These are phyloP conservation scores for Holothuria scabra DNA, from an alignment of 53 echinoderm and acorn worm genomes.

Conservation along the genomic window DNA sequence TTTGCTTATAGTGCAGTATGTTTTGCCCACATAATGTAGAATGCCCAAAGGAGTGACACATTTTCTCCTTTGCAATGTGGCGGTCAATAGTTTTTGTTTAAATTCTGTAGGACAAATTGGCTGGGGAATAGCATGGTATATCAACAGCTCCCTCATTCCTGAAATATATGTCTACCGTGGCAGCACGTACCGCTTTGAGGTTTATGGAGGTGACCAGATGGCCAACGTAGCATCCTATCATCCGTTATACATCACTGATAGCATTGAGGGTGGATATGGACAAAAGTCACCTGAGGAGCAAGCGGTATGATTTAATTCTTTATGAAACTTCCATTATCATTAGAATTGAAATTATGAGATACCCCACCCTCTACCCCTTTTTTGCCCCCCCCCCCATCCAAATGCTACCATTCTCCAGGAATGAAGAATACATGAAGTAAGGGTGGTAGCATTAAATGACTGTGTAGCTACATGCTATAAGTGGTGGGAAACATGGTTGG, in stretches of 20 bases:
- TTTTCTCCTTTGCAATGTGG: too few species aligned
- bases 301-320: constrained; percentile 50
- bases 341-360: too few species aligned
- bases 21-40: too few species aligned
- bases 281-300: constrained; percentile 53
- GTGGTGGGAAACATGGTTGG: too few species aligned
- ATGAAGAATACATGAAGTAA: too few species aligned
- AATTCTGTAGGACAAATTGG: constrained; percentile 57
- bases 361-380: too few species aligned
- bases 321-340: not conserved
- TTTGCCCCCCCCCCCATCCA: too few species aligned
- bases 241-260: constrained; percentile 91
- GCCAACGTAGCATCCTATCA: constrained; percentile 70
- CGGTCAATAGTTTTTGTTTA: not conserved
- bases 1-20: too few species aligned
- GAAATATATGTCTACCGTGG: constrained; percentile 74
- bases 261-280: constrained; percentile 70
- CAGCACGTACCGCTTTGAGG: constrained; percentile 74
- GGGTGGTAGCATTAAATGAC: too few species aligned
- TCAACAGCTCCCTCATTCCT: constrained; percentile 77
- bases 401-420: too few species aligned
- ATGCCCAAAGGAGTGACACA: too few species aligned
- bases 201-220: constrained; percentile 74
- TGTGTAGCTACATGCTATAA: too few species aligned
- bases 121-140: constrained; percentile 89